Percentiles rank a stretch among this genome's conserved stretches.
These are phyloP conservation scores for Pitta sordida DNA, from an alignment of 2,113 vertebrate genomes.

Conservation along the genomic window DNA sequence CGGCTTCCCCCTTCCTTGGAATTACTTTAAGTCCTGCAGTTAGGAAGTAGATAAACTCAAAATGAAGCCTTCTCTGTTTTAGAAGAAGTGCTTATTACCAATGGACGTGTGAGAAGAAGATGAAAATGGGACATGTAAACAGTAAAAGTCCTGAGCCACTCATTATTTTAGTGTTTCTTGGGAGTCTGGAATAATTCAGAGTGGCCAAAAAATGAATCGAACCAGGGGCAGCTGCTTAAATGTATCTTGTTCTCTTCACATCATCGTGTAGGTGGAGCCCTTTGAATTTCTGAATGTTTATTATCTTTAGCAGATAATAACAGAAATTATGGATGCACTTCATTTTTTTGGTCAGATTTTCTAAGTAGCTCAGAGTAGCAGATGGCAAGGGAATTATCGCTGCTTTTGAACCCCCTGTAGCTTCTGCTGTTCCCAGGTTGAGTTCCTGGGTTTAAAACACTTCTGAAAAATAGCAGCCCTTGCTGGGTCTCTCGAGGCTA, in stretches of 20 bases:
- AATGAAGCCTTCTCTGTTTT: neutral
- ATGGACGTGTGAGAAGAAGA: neutral
- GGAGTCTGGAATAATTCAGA: neutral
- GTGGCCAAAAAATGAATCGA: neutral
- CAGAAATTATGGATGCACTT: neutral
- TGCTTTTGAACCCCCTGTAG: neutral
- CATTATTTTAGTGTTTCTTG: neutral
- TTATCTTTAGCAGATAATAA: neutral
- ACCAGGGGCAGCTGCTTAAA: neutral
- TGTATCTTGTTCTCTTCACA: neutral
- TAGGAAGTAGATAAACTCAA: neutral
- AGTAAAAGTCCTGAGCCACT: neutral
- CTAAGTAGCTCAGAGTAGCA: neutral
- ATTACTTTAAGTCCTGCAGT: neutral
- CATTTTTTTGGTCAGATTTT: neutral
- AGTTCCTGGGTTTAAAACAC: neutral
- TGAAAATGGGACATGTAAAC: neutral
- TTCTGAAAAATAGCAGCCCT: neutral
- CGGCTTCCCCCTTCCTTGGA: neutral
- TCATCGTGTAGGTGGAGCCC: neutral
- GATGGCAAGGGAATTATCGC: neutral
- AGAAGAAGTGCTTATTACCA: neutral
- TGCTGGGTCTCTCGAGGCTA: rapidly evolving
- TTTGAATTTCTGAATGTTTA: neutral
- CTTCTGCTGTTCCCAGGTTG: neutral